Evolutionary conservation across 2,113 vertebrate species (phyloP).

Genomic region (Semicossyphus pulcher): DNA sequence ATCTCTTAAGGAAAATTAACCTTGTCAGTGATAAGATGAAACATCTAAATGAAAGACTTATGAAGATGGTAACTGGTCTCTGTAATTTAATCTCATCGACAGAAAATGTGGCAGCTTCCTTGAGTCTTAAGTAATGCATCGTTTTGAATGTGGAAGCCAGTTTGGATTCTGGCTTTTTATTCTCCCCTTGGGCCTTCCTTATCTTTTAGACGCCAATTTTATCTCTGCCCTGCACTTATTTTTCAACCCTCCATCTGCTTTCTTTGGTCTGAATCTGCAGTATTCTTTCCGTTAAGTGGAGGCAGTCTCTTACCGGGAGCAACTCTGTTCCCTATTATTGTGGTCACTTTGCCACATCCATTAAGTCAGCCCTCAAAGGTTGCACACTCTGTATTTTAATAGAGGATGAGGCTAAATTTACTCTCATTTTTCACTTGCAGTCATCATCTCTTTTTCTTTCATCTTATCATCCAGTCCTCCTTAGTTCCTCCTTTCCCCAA

Average conservation of each 20-base stretch:
- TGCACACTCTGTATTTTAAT: not conserved
- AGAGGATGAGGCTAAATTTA: not conserved
- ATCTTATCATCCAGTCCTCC: not conserved
- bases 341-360: slow-evolving; percentile 36
- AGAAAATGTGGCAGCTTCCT: not conserved
- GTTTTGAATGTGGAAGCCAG: not conserved
- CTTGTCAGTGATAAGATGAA: not conserved
- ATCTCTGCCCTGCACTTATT: not conserved
- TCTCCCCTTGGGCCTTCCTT: not conserved
- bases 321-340: slow-evolving; percentile 17
- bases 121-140: not conserved
- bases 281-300: slow-evolving; percentile 37
- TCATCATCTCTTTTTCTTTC: not conserved
- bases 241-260: slow-evolving; percentile 4
- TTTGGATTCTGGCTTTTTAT: not conserved
- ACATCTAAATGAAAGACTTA: not conserved
- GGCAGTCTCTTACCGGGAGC: slow-evolving; percentile 15
- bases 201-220: not conserved
- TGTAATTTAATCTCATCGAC: not conserved
- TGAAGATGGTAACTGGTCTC: not conserved
- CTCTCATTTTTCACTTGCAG: not conserved
- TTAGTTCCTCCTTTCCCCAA: not conserved
- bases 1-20: not conserved
- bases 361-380: slow-evolving; percentile 26
- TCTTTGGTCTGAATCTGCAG: not conserved